Base-by-base conservation (phyloP, 2,888 invertebrate genomes). In the Rhamphomyia laevipes region DNA sequence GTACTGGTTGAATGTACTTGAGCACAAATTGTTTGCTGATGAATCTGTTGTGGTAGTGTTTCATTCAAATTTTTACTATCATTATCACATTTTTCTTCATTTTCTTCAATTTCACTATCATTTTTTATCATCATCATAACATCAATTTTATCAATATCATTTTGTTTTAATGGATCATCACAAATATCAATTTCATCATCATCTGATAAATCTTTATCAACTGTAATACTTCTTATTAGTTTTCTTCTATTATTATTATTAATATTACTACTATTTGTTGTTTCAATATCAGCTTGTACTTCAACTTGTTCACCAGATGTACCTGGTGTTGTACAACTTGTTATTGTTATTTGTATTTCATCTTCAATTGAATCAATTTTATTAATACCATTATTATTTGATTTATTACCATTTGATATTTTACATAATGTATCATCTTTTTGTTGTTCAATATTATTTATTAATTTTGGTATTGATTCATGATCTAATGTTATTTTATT, bases 301-400 rank as follows among this genome's bases (percentile, higher is more conserved):
- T 27, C 23, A 27, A 27, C 23, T 27, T 27, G 23, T 27, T 27
- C 23, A 27, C 23, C 23, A 27, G 23, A 27, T 27, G 23, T 27
- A 27, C 23, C 23, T 6, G 23, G 23, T 27, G 23, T 27, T 27
- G 23, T 27, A 27, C 23, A 27, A 40, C 13, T 57, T 5, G 62
- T 58, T 17, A 64, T 54, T 12, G 54, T 48, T 42, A 66, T 61
- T 15, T 62, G 57, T 9, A 63, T 54, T 43, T 64, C 64, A 44
- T 62, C 63, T 15, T 63, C 64, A 9, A 61, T 51, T 1, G 58
- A 55, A 43, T 65, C 67, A 41, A 65, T 65, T 48, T 23, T 42
- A 40, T 40, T 40, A 12, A n/a, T 11, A 18, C 18, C 3, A 18
- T 5, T 11, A 18, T 18, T 13, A 40, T 18, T 12, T 18, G 18